A percentile compares a stretch with the other conserved stretches of the same genome.
These are phyloP conservation scores for Hemithea aestivaria DNA, from an alignment of 2,888 invertebrate genomes.

Conservation along the genomic window DNA sequence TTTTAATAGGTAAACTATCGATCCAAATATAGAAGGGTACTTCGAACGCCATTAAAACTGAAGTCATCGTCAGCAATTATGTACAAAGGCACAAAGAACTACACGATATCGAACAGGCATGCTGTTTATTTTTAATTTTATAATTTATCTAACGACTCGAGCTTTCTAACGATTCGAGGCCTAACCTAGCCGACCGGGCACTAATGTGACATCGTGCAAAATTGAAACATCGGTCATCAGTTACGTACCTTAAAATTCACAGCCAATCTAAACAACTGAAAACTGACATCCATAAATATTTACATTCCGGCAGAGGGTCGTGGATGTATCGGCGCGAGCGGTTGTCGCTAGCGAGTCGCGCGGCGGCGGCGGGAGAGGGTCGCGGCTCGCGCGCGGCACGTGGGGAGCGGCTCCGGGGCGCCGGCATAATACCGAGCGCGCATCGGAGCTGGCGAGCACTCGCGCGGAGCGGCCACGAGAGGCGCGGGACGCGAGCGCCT, in stretches of 20 bases:
- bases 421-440: slow-evolving; percentile 64
- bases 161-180: slow-evolving; percentile 16
- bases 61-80: slow-evolving; percentile 65
- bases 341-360: slow-evolving; percentile 32
- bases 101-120: slow-evolving; percentile 62
- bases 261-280: slow-evolving; percentile 78
- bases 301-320: slow-evolving; percentile 70
- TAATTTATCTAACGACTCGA: slow-evolving; percentile 39
- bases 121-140: slow-evolving; percentile 46
- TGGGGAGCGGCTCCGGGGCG: slow-evolving; percentile 56
- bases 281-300: slow-evolving; percentile 79
- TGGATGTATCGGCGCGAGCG: slow-evolving; percentile 52
- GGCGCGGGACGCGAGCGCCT: slow-evolving; percentile 37
- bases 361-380: slow-evolving; percentile 44
- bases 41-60: slow-evolving; percentile 63
- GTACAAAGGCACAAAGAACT: slow-evolving; percentile 63
- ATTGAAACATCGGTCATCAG: slow-evolving; percentile 59
- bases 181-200: slow-evolving; percentile 18
- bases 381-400: slow-evolving; percentile 56
- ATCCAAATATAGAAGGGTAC: slow-evolving; percentile 70
- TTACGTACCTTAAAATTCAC: slow-evolving; percentile 77
- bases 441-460: slow-evolving; percentile 17
- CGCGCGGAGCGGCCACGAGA: slow-evolving; percentile 28
- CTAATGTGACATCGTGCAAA: slow-evolving; percentile 55
- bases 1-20: slow-evolving; percentile 70